A percentile compares a stretch with the other conserved stretches of the same genome.
phyloP scores from a whole-genome alignment of 2,888 invertebrate species.

The Campaea margaritaria region DNA sequence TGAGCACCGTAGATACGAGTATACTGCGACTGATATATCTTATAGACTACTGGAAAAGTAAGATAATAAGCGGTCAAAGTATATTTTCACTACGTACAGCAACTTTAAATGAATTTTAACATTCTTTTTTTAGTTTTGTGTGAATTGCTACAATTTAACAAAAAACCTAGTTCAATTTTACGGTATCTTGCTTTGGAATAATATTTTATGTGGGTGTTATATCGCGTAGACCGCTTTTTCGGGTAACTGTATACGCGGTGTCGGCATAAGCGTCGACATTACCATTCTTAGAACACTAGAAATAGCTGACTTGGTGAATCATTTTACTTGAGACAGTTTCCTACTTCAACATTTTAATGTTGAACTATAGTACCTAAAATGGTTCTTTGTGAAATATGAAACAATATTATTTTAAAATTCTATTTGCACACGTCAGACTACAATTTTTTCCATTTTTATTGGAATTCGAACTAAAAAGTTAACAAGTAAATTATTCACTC shows the following conservation, averaged over 20 bases:
- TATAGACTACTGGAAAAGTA: too few species aligned
- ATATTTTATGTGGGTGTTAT: too few species aligned
- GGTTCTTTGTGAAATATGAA: background rate
- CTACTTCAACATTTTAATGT: background rate
- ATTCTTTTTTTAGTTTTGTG: too few species aligned
- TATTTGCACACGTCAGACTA: background rate
- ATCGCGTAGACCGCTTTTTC: too few species aligned
- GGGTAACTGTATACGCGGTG: background rate
- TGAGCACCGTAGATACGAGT: too few species aligned
- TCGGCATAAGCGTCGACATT: too few species aligned
- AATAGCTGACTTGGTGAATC: slow-evolving; percentile 7
- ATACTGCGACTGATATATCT: too few species aligned
- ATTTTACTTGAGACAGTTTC: background rate
- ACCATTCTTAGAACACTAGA: slow-evolving; percentile 9
- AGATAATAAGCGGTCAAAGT: too few species aligned
- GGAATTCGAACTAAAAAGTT: slow-evolving; percentile 3
- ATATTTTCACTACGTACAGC: background rate
- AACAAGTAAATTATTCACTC: slow-evolving; percentile 15
- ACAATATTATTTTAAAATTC: background rate
- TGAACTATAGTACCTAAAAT: background rate
- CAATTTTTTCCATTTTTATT: background rate
- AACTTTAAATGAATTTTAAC: too few species aligned
- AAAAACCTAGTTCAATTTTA: too few species aligned
- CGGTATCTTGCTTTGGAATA: too few species aligned
- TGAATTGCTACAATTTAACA: too few species aligned